These are phyloP conservation scores for Aspidiotus destructor DNA, from an alignment of 2,888 invertebrate species.

Conservation along the genomic window DNA sequence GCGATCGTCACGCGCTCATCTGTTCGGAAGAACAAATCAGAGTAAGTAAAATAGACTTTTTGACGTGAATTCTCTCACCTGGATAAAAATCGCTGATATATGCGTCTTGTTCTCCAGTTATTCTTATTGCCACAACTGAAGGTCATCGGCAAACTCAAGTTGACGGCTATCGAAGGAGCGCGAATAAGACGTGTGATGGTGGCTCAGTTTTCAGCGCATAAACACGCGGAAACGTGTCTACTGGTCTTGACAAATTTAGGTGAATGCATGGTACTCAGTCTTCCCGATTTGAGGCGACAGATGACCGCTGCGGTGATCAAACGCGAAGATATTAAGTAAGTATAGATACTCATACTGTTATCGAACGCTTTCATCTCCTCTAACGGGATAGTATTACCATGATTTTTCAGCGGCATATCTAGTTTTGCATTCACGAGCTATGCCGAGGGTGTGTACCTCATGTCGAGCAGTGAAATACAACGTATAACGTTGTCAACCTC, in stretches of 20 bases:
- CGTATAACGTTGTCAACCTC: constrained; percentile 72
- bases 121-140: constrained; percentile 90
- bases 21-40: constrained; percentile 99
- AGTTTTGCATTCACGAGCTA: constrained; percentile 82
- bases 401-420: constrained; percentile 71
- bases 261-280: constrained; percentile 73
- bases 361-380: too few relatives aligned
- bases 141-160: constrained; percentile 89
- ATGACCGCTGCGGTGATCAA: constrained; percentile 79
- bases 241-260: constrained; percentile 89
- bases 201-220: constrained; percentile 63
- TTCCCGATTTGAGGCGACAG: constrained; percentile 80
- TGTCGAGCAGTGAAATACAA: constrained; percentile 86
- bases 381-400: not conserved
- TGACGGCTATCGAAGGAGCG: constrained; percentile 90
- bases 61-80: too few relatives aligned
- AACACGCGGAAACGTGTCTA: constrained; percentile 77
- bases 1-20: constrained; percentile 81
- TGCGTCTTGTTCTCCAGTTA: constrained; percentile 44
- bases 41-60: constrained; percentile 42
- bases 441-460: constrained; percentile 86
- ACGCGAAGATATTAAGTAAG: constrained; percentile 89
- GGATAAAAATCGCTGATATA: too few relatives aligned
- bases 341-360: constrained; percentile 35
- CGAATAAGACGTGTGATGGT: constrained; percentile 80